These are phyloP conservation scores for Drosophila falleni DNA, from an alignment of 2,888 invertebrate species.

Conservation along the genomic window DNA sequence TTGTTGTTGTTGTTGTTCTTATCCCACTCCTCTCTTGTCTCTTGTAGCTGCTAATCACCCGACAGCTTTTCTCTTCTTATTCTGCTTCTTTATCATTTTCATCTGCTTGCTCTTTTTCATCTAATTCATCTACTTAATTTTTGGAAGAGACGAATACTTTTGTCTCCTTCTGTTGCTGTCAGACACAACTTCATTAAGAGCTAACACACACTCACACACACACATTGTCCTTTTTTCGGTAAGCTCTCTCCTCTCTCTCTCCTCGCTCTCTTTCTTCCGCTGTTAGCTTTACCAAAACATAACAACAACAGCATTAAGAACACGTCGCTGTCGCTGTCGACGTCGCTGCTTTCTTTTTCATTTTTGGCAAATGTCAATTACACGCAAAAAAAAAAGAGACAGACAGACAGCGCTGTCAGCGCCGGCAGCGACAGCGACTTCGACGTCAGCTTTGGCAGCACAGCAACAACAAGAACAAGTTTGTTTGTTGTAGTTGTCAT, in stretches of 20 bases:
- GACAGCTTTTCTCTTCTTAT: slow-evolving; percentile 7
- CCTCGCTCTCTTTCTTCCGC: slow-evolving; percentile 1
- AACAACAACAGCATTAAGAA: slow-evolving; percentile 28
- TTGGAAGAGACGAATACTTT: slow-evolving; percentile 1
- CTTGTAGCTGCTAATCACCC: slow-evolving; percentile 50
- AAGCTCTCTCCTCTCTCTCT: slow-evolving; percentile 45
- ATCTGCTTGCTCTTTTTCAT: slow-evolving; percentile 1
- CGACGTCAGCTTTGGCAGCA: slow-evolving; percentile 21
- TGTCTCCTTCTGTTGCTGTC: slow-evolving; percentile 31
- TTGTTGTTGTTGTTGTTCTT: neutral
- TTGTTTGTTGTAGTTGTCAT: slow-evolving; percentile 20
- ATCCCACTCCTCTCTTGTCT: neutral
- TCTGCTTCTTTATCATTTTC: slow-evolving; percentile 14
- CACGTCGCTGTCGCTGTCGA: slow-evolving; percentile 8
- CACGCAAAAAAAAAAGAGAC: slow-evolving; percentile 34
- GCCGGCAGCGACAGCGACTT: slow-evolving; percentile 12
- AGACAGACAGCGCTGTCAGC: slow-evolving; percentile 14
- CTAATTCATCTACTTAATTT: slow-evolving; percentile 3
- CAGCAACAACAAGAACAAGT: slow-evolving; percentile 48
- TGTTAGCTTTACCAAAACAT: slow-evolving; percentile 17
- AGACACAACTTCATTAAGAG: slow-evolving; percentile 52
- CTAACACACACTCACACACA: slow-evolving; percentile 18
- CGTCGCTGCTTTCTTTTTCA: slow-evolving; percentile 28
- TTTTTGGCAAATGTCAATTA: slow-evolving; percentile 65
- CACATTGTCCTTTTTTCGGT: slow-evolving; percentile 46